These are phyloP conservation scores for Diploptera punctata DNA, from an alignment of 2,888 invertebrate genomes.

Conservation along the genomic window DNA sequence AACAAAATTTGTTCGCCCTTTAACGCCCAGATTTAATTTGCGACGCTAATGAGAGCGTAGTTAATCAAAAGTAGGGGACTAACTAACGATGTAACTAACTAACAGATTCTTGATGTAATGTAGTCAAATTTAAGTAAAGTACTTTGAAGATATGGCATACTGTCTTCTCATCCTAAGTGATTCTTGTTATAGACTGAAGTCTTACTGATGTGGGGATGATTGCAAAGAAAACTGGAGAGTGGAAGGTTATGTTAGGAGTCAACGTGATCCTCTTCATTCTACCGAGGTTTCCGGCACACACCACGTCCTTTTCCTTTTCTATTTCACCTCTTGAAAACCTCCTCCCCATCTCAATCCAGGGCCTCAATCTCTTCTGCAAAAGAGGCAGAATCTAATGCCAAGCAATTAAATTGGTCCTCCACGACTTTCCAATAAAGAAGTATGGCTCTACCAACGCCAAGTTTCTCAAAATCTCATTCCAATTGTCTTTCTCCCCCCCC, in stretches of 20 bases:
- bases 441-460: slow-evolving; percentile 38
- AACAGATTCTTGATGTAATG: too few species aligned
- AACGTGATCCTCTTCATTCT: slow-evolving; percentile 32
- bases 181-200: neutral
- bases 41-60: too few species aligned
- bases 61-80: too few species aligned
- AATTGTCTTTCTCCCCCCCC: slow-evolving; percentile 26
- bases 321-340: slow-evolving; percentile 11
- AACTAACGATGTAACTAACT: too few species aligned
- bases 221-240: neutral
- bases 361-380: neutral
- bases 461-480: slow-evolving; percentile 42
- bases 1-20: too few species aligned
- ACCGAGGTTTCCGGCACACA: slow-evolving; percentile 34
- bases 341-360: slow-evolving; percentile 5
- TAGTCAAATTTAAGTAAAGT: too few species aligned
- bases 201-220: neutral
- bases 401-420: slow-evolving; percentile 42
- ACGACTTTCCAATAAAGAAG: slow-evolving; percentile 43
- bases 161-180: neutral
- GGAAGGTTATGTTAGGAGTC: neutral
- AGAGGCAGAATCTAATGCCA: slow-evolving; percentile 21
- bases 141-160: too few species aligned
- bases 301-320: slow-evolving; percentile 14
- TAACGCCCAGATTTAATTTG: too few species aligned